These are phyloP conservation scores for Phengaris alcon DNA, from an alignment of 2,888 invertebrate genomes.

Conservation along the genomic window DNA sequence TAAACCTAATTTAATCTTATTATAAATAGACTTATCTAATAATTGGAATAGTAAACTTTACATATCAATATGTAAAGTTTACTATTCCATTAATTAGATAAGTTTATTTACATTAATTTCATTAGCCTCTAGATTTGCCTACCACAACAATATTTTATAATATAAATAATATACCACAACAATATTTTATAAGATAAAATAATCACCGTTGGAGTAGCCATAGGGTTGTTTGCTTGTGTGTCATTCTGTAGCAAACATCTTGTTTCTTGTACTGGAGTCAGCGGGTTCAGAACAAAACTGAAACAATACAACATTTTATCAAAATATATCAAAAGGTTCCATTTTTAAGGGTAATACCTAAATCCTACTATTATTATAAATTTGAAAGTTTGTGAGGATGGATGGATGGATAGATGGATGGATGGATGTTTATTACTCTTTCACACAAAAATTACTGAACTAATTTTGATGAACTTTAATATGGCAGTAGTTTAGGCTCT, in stretches of 20 bases:
- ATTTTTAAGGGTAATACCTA: not conserved
- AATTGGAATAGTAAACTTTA: no score
- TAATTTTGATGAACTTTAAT: no score
- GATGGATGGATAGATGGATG: no score
- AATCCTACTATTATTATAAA: no score
- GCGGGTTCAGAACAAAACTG: conserved; percentile 94
- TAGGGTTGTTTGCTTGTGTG: conserved; percentile 93
- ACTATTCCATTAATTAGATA: no score
- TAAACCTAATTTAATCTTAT: no score
- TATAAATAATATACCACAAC: not conserved
- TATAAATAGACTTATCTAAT: no score
- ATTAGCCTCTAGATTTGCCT: not conserved
- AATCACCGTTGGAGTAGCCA: conserved; percentile 85
- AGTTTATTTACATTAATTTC: no score
- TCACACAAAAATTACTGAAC: no score
- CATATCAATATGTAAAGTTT: no score
- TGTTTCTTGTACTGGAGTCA: conserved; percentile 95
- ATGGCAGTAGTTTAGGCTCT: not conserved
- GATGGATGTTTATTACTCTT: no score
- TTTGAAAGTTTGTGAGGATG: no score
- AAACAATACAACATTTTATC: conserved; percentile 48
- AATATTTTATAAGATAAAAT: not conserved
- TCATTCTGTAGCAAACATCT: conserved; percentile 95
- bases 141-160: not conserved
- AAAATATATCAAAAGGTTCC: not conserved